Evolutionary conservation across 2,888 invertebrate species (phyloP).

Genomic region (Drosophila testacea): DNA sequence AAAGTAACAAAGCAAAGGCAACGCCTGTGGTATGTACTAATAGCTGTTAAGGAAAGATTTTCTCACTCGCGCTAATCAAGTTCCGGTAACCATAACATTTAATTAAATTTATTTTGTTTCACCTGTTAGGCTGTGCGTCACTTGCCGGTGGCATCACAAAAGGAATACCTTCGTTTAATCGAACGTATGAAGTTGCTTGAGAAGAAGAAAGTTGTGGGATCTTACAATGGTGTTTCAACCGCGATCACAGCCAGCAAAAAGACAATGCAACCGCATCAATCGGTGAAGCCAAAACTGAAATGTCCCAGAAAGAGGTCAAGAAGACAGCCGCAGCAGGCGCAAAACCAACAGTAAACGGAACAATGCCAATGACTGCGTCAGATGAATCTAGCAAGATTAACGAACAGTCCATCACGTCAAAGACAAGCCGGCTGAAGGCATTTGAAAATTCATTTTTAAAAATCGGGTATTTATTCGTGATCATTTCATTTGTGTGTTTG

Average conservation of each 20-base stretch:
- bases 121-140: constrained; percentile 83
- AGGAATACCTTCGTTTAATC: constrained; percentile 83
- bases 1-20: constrained; percentile 21
- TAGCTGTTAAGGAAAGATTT: background rate
- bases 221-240: background rate
- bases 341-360: background rate
- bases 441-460: constrained; percentile 81
- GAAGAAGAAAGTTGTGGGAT: constrained; percentile 15
- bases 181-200: constrained; percentile 84
- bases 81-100: constrained; percentile 8
- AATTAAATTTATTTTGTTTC: constrained; percentile 1
- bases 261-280: background rate
- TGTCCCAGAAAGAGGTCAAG: background rate
- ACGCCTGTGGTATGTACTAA: constrained; percentile 79
- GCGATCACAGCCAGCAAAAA: background rate
- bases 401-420: constrained; percentile 23
- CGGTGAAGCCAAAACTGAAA: background rate
- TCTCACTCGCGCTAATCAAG: constrained; percentile 1
- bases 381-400: background rate
- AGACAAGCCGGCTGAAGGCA: constrained; percentile 63
- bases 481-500: background rate
- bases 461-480: constrained; percentile 72
- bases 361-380: background rate
- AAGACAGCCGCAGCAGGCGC: background rate
- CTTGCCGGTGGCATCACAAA: constrained; percentile 83